Percentiles rank a stretch among this genome's conserved stretches.
phyloP scores from a whole-genome alignment of 2,888 invertebrate species.

The Hedya salicella region DNA sequence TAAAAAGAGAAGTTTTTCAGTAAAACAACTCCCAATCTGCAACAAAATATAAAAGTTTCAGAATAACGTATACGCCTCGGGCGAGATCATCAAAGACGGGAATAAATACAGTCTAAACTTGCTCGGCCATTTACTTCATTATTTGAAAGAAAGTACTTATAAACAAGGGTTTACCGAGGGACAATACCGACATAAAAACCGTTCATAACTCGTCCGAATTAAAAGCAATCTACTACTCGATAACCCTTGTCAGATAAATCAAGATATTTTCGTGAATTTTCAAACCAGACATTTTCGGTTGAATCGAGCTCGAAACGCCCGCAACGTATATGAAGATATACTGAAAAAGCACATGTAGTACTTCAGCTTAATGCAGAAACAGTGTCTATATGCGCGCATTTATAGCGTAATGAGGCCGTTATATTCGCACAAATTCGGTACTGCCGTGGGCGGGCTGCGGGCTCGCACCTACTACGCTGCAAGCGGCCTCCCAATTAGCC shows the following conservation, averaged over 20 bases:
- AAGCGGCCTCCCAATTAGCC: slow-evolving; percentile 84
- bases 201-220: slow-evolving; percentile 12
- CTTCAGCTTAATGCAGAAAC: slow-evolving; percentile 80
- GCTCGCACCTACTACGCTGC: slow-evolving; percentile 78
- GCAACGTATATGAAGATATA: slow-evolving; percentile 44
- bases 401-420: slow-evolving; percentile 74
- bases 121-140: slow-evolving; percentile 58
- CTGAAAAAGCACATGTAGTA: slow-evolving; percentile 52
- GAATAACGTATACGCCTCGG: slow-evolving; percentile 80
- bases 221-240: slow-evolving; percentile 14
- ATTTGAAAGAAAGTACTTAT: slow-evolving; percentile 53
- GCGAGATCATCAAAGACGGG: slow-evolving; percentile 73
- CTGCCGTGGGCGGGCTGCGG: slow-evolving; percentile 77
- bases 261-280: slow-evolving; percentile 26
- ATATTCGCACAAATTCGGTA: slow-evolving; percentile 74
- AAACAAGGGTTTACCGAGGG: slow-evolving; percentile 54
- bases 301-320: slow-evolving; percentile 21
- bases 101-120: slow-evolving; percentile 70
- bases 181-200: slow-evolving; percentile 39
- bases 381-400: slow-evolving; percentile 75
- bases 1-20: slow-evolving; percentile 79
- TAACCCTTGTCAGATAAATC: slow-evolving; percentile 21
- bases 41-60: slow-evolving; percentile 83
- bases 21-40: slow-evolving; percentile 81
- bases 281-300: slow-evolving; percentile 2